phyloP scores from a whole-genome alignment of 2,113 vertebrate species.

The Tragelaphus imberbis region DNA sequence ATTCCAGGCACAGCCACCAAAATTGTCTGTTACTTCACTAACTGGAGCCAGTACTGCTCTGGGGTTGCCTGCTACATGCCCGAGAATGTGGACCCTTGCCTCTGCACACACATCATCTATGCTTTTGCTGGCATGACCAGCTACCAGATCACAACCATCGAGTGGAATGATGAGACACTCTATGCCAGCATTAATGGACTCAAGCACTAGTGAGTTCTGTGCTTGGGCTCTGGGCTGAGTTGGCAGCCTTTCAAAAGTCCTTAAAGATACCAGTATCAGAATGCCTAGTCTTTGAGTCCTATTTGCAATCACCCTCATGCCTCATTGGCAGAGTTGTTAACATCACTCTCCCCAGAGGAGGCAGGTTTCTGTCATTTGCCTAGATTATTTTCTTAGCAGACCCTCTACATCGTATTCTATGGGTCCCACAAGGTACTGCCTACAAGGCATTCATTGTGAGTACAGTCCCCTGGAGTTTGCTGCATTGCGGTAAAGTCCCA shows the following conservation, averaged over 20 bases:
- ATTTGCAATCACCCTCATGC: not conserved
- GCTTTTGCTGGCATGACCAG: conserved; percentile 75
- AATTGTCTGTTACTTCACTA: conserved; percentile 82
- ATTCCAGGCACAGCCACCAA: conserved; percentile 70
- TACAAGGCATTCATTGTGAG: not conserved
- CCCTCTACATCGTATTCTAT: not conserved
- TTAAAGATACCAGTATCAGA: not conserved
- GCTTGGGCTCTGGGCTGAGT: not conserved
- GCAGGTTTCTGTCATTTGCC: not conserved
- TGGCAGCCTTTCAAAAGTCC: not conserved
- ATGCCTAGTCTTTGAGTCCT: not conserved
- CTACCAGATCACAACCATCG: conserved; percentile 71
- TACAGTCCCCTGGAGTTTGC: not conserved
- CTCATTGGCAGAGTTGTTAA: not conserved
- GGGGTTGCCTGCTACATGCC: conserved; percentile 72
- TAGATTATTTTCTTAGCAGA: not conserved
- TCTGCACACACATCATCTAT: conserved; percentile 81
- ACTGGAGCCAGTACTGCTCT: conserved; percentile 77
- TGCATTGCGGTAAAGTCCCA: not conserved
- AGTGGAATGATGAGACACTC: conserved; percentile 74
- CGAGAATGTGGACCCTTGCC: conserved; percentile 75
- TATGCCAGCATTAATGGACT: conserved; percentile 75
- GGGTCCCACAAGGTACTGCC: not conserved
- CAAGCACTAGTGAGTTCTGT: conserved; percentile 72
- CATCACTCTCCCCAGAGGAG: not conserved